phyloP scores from a whole-genome alignment of 2,113 vertebrate genomes.

The Oryzias curvinotus region DNA sequence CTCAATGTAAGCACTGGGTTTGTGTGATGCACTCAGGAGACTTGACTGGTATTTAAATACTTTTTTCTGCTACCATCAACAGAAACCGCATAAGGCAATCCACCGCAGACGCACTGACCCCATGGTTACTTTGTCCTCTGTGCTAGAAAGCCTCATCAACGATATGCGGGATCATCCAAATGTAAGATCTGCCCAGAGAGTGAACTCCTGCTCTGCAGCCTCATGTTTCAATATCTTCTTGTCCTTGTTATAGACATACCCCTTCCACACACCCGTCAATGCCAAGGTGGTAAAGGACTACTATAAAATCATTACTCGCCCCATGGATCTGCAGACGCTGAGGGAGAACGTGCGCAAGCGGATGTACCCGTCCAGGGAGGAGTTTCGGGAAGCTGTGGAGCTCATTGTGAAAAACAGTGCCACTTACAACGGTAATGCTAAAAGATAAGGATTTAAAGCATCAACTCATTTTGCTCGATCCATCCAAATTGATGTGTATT shows the following conservation, averaged over 20 bases:
- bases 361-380: slow-evolving; percentile 93
- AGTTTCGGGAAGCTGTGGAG: slow-evolving; percentile 94
- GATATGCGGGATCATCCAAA: slow-evolving; percentile 96
- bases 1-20: slow-evolving; percentile 84
- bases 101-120: slow-evolving; percentile 95
- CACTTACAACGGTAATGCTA: slow-evolving; percentile 89
- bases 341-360: slow-evolving; percentile 95
- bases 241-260: slow-evolving; percentile 85
- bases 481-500: not conserved
- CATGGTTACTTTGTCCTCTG: slow-evolving; percentile 95
- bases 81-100: slow-evolving; percentile 98
- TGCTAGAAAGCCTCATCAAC: slow-evolving; percentile 95
- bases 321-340: slow-evolving; percentile 97
- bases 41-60: not conserved
- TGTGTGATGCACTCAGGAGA: not conserved
- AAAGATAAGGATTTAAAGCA: not conserved
- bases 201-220: too few relatives aligned
- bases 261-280: slow-evolving; percentile 96
- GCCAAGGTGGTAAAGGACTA: slow-evolving; percentile 97
- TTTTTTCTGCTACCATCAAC: not conserved
- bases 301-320: slow-evolving; percentile 94
- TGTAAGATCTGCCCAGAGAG: slow-evolving; percentile 71
- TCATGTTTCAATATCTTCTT: not conserved
- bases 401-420: slow-evolving; percentile 95
- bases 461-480: not conserved